Conservation (phyloP, 2,888 invertebrate species). For the Electrophaes corylata region DNA sequence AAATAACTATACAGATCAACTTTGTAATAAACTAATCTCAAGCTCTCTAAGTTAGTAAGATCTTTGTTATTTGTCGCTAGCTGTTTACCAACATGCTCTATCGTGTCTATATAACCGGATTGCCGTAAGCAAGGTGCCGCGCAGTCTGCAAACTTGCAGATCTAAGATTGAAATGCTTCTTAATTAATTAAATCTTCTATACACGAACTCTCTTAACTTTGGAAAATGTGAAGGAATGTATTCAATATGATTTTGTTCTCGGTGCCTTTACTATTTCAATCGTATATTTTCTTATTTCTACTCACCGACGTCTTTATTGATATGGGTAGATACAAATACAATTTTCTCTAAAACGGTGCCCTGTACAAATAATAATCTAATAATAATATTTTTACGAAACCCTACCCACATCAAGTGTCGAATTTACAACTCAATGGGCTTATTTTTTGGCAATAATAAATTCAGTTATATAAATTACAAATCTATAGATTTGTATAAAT, state of each 20-base stretch:
- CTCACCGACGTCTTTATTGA: neutral
- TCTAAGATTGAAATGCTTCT: slow-evolving; percentile 25
- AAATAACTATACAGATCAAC: too few relatives aligned
- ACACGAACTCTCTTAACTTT: slow-evolving; percentile 2
- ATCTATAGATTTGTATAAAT: too few relatives aligned
- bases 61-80: neutral
- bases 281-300: neutral
- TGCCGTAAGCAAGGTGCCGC: slow-evolving; percentile 28
- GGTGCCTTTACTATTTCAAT: neutral
- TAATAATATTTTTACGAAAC: neutral
- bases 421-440: neutral
- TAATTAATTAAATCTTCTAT: slow-evolving; percentile 30
- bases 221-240: neutral
- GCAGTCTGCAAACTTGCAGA: slow-evolving; percentile 29
- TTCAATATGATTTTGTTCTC: neutral
- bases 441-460: neutral
- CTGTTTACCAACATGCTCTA: slow-evolving; percentile 21
- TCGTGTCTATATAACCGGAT: slow-evolving; percentile 15
- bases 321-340: neutral
- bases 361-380: neutral
- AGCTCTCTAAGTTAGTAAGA: neutral
- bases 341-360: neutral
- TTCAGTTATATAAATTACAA: neutral
- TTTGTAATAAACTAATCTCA: too few relatives aligned
- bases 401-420: slow-evolving; percentile 2